Evolutionary conservation across 2,797 vertebrate species (phyloP), one percentile per base, ranked within the genome.

Genomic region (Melopsittacus undulatus): DNA sequence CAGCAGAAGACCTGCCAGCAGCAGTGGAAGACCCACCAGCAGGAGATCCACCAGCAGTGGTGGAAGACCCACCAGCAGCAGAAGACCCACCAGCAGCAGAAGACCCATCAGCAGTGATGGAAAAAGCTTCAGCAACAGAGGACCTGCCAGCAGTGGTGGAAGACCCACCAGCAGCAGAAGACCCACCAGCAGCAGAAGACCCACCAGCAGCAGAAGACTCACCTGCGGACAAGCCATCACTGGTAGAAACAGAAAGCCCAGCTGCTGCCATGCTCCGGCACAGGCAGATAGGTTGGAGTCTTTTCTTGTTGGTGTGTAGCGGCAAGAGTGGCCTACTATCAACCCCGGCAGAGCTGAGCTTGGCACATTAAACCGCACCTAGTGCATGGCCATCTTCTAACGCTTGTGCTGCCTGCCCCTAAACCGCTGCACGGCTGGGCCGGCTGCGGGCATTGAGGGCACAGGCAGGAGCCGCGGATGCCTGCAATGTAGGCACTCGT

Each of bases 371-470:
- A 95, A 85, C 81, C 2, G 64, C 14, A 1, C 83, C 89, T 90
- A 80, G 84, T 86, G 96, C 96, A 96, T 95, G 96, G 94, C 94
- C 73, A 76, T 90, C 49, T 89, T 66, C 79, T 97, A 97, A 96
- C 0, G 95, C 96, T 96, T 96, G 75, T 93, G 95, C 94, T 0
- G 7, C 89, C 90, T 13, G 38, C 42, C 89, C 74, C 96, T 96
- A 97, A 97, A 95, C 89, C 1, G 48, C 62, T 49, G 82, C 91
- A n/a, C 4, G 6, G 89, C 86, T 30, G 62, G 72, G 75, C 70
- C 23, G 8, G 88, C 93, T 12, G 1, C 1, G 5, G 95, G 75
- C 87, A 72, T 43, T 5, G 0, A 64, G 68, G 67, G 87, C 0
- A 0, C 87, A 68, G 75, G 87, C 87, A 87, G 80, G 66, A 94